A percentile compares a stretch with the other conserved stretches of the same genome.
These are phyloP conservation scores for Limosa lapponica DNA, from an alignment of 2,797 vertebrate species.

Conservation along the genomic window DNA sequence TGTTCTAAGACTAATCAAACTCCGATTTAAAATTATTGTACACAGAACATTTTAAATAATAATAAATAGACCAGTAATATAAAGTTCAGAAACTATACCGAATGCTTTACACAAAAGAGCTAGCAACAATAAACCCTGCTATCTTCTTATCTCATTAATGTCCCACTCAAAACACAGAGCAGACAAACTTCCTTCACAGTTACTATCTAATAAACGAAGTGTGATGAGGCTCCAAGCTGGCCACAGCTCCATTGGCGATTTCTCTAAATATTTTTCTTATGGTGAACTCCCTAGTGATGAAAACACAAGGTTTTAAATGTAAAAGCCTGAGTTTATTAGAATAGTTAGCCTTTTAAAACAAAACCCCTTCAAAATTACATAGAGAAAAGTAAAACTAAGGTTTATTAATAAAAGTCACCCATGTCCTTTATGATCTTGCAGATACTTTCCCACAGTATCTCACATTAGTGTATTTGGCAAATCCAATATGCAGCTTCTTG, in stretches of 20 bases:
- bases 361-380: fast-evolving
- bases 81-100: background rate
- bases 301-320: background rate
- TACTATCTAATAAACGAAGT: background rate
- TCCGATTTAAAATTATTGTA: background rate
- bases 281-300: background rate
- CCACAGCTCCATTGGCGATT: background rate
- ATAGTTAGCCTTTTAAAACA: background rate
- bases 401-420: background rate
- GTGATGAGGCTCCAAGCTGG: background rate
- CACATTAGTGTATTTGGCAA: too few relatives aligned
- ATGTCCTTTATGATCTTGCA: background rate
- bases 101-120: fast-evolving
- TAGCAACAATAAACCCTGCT: background rate
- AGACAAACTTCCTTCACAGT: background rate
- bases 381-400: background rate
- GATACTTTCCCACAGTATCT: too few relatives aligned
- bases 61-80: background rate
- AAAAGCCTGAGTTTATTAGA: background rate
- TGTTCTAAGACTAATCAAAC: background rate
- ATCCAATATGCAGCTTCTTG: background rate
- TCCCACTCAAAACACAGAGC: background rate
- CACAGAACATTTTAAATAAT: background rate
- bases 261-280: background rate
- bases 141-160: background rate